A percentile compares a stretch with the other conserved stretches of the same genome.
phyloP scores from a whole-genome alignment of 2,113 vertebrate genomes.

The Morone chrysops region DNA sequence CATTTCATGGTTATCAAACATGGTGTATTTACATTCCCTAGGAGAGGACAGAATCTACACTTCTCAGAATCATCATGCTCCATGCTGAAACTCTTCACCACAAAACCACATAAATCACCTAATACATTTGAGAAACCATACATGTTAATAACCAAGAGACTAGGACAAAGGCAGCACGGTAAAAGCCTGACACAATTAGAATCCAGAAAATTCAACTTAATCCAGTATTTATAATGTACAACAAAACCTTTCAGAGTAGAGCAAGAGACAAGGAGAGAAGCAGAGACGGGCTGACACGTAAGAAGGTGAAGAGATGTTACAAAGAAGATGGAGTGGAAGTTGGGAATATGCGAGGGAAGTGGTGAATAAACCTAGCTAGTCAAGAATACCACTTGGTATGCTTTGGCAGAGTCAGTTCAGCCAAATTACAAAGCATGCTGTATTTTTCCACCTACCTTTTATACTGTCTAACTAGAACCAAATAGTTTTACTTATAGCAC shows the following conservation, averaged over 20 bases:
- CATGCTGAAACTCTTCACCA: slow-evolving; percentile 36
- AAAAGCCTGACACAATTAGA: not conserved
- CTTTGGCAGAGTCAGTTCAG: too few relatives aligned
- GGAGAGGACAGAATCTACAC: slow-evolving; percentile 7
- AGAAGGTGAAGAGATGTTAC: slow-evolving; percentile 2
- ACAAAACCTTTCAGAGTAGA: not conserved
- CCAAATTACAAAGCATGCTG: too few relatives aligned
- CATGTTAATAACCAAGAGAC: not conserved
- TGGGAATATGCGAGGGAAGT: not conserved
- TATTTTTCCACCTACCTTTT: too few relatives aligned
- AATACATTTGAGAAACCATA: slow-evolving; percentile 20
- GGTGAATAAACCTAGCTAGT: too few relatives aligned
- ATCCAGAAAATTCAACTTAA: not conserved
- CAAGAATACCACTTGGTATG: too few relatives aligned
- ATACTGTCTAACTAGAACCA: too few relatives aligned
- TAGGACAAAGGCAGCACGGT: not conserved
- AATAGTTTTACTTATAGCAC: too few relatives aligned
- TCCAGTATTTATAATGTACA: not conserved
- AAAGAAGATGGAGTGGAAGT: not conserved
- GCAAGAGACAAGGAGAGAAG: not conserved
- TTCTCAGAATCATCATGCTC: slow-evolving; percentile 43
- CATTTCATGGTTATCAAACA: slow-evolving; percentile 20
- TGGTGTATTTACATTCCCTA: not conserved
- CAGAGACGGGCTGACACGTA: not conserved
- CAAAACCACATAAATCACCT: slow-evolving; percentile 24